Evolutionary conservation across 23 tunicate genomes (phyloP), one percentile per base, ranked within the genome.

Genomic region (Aplidium turbinatum): DNA sequence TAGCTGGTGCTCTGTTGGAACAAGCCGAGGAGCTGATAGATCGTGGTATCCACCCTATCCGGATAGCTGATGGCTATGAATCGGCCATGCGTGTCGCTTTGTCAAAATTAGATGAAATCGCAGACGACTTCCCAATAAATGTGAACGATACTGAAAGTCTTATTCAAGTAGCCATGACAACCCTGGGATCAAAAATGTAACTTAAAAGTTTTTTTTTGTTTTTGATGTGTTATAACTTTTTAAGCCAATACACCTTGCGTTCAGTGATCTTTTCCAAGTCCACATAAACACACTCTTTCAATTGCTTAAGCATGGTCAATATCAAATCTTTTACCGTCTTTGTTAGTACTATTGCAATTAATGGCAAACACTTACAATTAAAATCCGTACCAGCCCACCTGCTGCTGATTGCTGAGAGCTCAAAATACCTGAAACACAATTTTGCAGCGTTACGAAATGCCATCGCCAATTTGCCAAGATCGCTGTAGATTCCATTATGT

Each of bases 1-100:
- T 95, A 11, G 99, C 99, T 72, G 99, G 99, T 36, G 99, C 99
- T 47, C 70, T 95, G 20, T 60, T 95, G 63, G 99, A 95, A 80
- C 96, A 88, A 57, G 99, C 99, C 16, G 99, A 95, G 47, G 98
- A 91, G 60, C 60, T 95, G 62, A 38, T 95, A 3, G 96, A 95
- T 58, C 78, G 96, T 4, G 99, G 99, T 46, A 95, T 95, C 73
- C 99, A 95, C 57, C 96, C 99, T 2, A 95, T 95, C 48, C 84
- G 99, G 5, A 84, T 95, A 33, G 96, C 96, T 52, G 99, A 95
- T 80, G 99, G 99, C 0, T 95, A 95, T 42, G 99, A 95, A 30
- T 68, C 88, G 11, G 99, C 96, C 13, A 83, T 89, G 90, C 82
- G 81, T 48, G 92, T 95, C 9, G 99, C 99, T 7, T 34, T 95